Evolutionary conservation across 2,888 invertebrate genomes (phyloP), one percentile per base, ranked within the genome.

Genomic region (Luperina nickerlii): DNA sequence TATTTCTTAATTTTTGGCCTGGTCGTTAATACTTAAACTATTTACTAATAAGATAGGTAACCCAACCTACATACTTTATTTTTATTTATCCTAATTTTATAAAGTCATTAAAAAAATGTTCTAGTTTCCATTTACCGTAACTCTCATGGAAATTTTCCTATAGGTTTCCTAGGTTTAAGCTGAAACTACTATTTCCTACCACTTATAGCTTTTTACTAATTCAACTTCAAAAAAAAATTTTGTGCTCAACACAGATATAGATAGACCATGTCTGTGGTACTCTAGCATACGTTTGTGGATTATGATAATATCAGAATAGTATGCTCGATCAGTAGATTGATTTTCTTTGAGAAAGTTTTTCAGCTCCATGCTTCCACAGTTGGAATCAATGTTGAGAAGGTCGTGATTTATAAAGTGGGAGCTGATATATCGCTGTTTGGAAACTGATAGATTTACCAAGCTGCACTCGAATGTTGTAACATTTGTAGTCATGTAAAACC

Each of bases 401-500:
- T 57, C 8, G 32, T 67, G 0, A 45, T 45, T 32, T 45, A 20
- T 38, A 32, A 45, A 45, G 18, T 57, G 54, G 15, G 18, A 51
- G 8, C 20, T 20, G 32, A 57, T 20, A 18, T 32, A 38, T 48
- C 15, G 11, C n/a, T 77, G 7, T 57, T 57, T 32, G 27, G 15
- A 66, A 57, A 78, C 60, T 42, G 27, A 67, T 77, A 48, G 24
- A 48, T 27, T 15, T 27, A 51, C 15, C 24, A 68, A 60, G 38
- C 24, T 68, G 27, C 51, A 68, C 6, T 38, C 57, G 15, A 42
- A 18, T 67, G 13, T 3, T 20, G 0, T 18, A 11, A 63, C 3
- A 76, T 76, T 65, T 77, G 24, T 48, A 76, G n/a, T n/a, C 27
- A 8, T 18, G 11, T 18, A 51, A 18, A 48, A 27, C 42, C 3